Percentiles rank a stretch among this genome's conserved stretches.
These are phyloP conservation scores for Andrena fulva DNA, from an alignment of 2,888 invertebrate genomes.

Conservation along the genomic window DNA sequence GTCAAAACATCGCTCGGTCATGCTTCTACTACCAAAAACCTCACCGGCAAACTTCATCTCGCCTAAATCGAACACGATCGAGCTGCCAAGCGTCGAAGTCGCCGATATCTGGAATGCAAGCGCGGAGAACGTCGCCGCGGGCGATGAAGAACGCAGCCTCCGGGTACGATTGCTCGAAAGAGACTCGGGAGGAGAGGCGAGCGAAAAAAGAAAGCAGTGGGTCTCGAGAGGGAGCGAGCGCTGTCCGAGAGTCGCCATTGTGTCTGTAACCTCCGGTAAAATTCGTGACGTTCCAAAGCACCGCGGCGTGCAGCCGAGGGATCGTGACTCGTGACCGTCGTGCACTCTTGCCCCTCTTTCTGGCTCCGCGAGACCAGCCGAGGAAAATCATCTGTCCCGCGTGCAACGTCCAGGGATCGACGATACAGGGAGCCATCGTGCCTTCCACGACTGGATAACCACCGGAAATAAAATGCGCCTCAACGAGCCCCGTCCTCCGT, in stretches of 20 bases:
- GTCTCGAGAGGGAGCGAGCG: not conserved
- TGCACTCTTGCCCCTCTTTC: constrained; percentile 68
- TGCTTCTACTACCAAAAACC: too few species aligned
- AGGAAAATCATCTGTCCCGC: constrained; percentile 62
- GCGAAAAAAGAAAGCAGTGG: not conserved
- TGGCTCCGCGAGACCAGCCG: constrained; percentile 47
- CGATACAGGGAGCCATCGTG: constrained; percentile 16
- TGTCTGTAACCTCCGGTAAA: constrained; percentile 69
- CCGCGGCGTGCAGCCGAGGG: constrained; percentile 68
- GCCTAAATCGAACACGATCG: not conserved
- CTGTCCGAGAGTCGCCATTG: constrained; percentile 47
- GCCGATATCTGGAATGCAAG: constrained; percentile 30
- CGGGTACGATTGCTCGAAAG: not conserved
- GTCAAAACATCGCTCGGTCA: too few species aligned
- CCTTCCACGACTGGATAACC: constrained; percentile 56
- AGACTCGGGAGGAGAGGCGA: not conserved
- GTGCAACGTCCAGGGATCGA: constrained; percentile 48
- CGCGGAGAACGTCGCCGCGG: not conserved
- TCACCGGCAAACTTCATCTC: not conserved
- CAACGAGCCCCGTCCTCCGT: constrained; percentile 35
- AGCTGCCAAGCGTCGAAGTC: constrained; percentile 1
- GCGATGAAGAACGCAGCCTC: not conserved
- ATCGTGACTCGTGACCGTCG: constrained; percentile 74
- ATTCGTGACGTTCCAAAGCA: constrained; percentile 67
- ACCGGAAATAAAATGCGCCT: constrained; percentile 56